Evolutionary conservation across 1,140 invertebrate species (phyloP).

Genomic region (Cyclargus thomasi): DNA sequence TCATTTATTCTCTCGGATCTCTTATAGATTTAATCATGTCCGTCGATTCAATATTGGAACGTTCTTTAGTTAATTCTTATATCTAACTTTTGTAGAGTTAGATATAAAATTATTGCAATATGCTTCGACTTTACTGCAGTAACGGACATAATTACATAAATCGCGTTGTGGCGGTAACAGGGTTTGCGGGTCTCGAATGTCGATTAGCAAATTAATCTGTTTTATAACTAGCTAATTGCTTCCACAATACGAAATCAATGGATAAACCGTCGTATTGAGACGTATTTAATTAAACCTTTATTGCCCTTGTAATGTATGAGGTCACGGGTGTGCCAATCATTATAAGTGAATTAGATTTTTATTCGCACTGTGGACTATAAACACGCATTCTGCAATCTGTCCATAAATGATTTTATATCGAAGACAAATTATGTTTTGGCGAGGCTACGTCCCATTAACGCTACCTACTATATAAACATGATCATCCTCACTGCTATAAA

Average conservation of each 20-base stretch:
- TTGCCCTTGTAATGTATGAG: background rate
- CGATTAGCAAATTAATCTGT: background rate
- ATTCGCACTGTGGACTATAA: background rate
- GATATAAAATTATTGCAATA: background rate
- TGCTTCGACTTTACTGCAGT: background rate
- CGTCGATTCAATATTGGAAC: background rate
- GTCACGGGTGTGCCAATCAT: background rate
- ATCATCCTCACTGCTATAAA: background rate
- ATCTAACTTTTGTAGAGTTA: background rate
- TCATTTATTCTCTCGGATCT: constrained; percentile 24
- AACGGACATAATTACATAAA: background rate
- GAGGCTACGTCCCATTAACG: background rate
- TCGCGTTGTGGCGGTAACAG: background rate
- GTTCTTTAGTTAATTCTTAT: background rate
- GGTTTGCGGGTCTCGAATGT: background rate
- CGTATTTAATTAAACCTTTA: background rate
- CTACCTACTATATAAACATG: background rate
- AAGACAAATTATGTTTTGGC: constrained; percentile 31
- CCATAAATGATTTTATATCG: constrained; percentile 16
- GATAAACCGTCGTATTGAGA: background rate
- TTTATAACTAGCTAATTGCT: background rate
- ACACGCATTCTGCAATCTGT: constrained; percentile 2
- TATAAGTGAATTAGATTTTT: constrained; percentile 14
- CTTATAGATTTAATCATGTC: background rate
- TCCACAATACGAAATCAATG: background rate